Evolutionary conservation across 2,888 invertebrate species (phyloP).

Genomic region (Hypsopygia costalis): DNA sequence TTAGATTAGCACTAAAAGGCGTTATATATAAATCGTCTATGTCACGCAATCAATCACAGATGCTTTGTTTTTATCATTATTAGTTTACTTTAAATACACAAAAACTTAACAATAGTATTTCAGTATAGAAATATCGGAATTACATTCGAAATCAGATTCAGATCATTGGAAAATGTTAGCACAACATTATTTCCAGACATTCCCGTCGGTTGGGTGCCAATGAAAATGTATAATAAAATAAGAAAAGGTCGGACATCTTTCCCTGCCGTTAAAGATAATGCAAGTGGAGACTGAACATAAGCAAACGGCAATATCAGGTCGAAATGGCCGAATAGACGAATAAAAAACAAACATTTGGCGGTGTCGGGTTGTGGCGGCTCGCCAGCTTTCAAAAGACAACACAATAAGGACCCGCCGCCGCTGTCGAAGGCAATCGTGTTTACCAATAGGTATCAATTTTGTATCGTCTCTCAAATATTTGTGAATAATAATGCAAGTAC

Average conservation of each 20-base stretch:
- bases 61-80: too few species aligned
- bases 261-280: slow-evolving; percentile 5
- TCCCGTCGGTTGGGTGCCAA: too few species aligned
- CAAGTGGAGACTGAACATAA: slow-evolving; percentile 27
- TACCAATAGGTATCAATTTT: slow-evolving; percentile 50
- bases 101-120: too few species aligned
- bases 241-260: background rate
- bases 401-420: slow-evolving; percentile 65
- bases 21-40: too few species aligned
- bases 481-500: too few species aligned
- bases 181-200: too few species aligned
- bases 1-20: too few species aligned
- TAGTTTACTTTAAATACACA: too few species aligned
- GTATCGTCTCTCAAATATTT: slow-evolving; percentile 24
- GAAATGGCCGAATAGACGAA: slow-evolving; percentile 46
- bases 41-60: too few species aligned
- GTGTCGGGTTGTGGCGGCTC: slow-evolving; percentile 52
- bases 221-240: slow-evolving; percentile 6
- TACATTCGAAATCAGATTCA: too few species aligned
- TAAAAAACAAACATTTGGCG: slow-evolving; percentile 59
- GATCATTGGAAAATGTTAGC: too few species aligned
- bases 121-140: too few species aligned
- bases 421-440: slow-evolving; percentile 66
- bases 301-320: slow-evolving; percentile 62
- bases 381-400: slow-evolving; percentile 63